Evolutionary conservation across 2,113 vertebrate species (phyloP).

Genomic region (Galeopterus variegatus): DNA sequence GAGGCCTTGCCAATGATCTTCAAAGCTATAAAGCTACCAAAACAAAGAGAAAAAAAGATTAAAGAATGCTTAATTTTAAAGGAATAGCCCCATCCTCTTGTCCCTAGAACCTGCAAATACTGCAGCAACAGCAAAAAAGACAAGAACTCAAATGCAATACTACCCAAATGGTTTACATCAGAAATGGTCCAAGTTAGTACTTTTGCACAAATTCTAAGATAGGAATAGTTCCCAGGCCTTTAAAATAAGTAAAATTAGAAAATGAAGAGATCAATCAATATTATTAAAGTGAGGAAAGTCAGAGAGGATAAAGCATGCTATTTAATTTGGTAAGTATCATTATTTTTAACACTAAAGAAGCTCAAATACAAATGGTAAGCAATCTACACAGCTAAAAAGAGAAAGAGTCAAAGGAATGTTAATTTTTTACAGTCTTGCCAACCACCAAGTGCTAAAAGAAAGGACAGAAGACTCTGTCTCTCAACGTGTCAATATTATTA

Average conservation of each 20-base stretch:
- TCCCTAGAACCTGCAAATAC: conserved; percentile 5
- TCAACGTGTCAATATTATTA: conserved; percentile 56
- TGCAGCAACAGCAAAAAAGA: background rate
- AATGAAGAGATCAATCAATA: conserved; percentile 47
- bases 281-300: conserved; percentile 52
- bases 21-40: conserved; percentile 24
- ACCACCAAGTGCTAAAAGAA: conserved; percentile 63
- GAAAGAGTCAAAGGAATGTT: conserved; percentile 46
- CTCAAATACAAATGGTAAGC: conserved; percentile 51
- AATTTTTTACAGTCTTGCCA: conserved; percentile 64
- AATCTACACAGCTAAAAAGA: conserved; percentile 32
- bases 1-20: background rate
- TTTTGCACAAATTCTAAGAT: conserved; percentile 39
- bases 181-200: background rate
- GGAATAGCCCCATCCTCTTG: background rate
- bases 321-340: conserved; percentile 19
- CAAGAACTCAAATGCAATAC: conserved; percentile 8
- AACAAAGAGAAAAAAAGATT: background rate
- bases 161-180: background rate
- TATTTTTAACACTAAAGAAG: conserved; percentile 49
- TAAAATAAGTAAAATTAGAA: conserved; percentile 42
- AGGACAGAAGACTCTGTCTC: conserved; percentile 57
- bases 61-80: conserved; percentile 55
- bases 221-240: background rate
- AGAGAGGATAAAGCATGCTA: conserved; percentile 31